Evolutionary conservation across 2,888 invertebrate genomes (phyloP).

Genomic region (Morpho achilles): DNA sequence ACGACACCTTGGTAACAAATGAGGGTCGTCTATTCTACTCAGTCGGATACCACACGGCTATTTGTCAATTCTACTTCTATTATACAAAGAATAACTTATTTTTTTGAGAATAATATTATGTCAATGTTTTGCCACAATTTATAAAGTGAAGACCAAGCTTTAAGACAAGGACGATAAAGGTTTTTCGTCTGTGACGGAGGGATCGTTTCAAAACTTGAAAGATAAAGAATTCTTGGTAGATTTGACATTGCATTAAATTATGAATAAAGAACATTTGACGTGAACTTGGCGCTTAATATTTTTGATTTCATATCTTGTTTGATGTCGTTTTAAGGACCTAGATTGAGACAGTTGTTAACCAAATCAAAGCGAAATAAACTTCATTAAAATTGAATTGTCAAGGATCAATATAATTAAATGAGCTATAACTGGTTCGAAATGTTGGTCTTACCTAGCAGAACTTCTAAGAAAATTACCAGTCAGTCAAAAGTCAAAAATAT

Average conservation of each 20-base stretch:
- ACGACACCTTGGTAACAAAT: too few species aligned
- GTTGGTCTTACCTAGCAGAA: too few species aligned
- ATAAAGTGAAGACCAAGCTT: not conserved
- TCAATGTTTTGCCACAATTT: not conserved
- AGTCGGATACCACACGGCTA: too few species aligned
- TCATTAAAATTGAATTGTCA: too few species aligned
- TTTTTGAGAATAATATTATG: not conserved
- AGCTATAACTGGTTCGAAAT: too few species aligned
- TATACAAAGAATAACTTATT: not conserved
- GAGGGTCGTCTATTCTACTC: too few species aligned
- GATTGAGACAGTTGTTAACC: too few species aligned
- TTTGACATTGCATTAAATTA: slow-evolving; percentile 1
- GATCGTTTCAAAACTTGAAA: slow-evolving; percentile 10
- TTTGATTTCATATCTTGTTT: slow-evolving; percentile 3
- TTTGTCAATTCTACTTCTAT: too few species aligned
- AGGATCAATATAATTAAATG: too few species aligned
- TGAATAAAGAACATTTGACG: not conserved
- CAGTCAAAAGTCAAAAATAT: too few species aligned
- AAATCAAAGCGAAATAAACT: too few species aligned
- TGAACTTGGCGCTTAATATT: not conserved
- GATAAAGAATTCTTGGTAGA: slow-evolving; percentile 8
- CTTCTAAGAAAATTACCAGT: too few species aligned
- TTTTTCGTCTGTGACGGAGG: slow-evolving; percentile 4
- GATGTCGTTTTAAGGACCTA: not conserved
- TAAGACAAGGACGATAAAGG: not conserved